Percentiles rank a stretch among this genome's conserved stretches.
phyloP scores from a whole-genome alignment of 2,888 invertebrate genomes.

The Tethea ocularis region DNA sequence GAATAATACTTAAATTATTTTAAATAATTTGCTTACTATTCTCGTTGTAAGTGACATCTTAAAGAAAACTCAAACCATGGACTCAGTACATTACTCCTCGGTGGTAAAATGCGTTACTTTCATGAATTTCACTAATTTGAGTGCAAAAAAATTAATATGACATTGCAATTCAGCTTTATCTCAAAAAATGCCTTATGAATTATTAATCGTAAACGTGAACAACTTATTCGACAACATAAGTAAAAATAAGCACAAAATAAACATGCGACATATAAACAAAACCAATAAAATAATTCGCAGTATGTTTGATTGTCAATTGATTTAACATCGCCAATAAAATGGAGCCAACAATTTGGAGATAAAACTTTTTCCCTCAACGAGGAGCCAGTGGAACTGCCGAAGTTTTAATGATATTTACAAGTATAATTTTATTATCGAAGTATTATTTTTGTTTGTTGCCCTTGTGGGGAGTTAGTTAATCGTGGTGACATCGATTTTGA shows the following conservation, averaged over 20 bases:
- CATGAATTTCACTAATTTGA: no score
- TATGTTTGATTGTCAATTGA: slow-evolving; percentile 1
- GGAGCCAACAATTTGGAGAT: not conserved
- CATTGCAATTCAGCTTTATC: no score
- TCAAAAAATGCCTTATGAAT: no score
- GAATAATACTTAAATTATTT: not conserved
- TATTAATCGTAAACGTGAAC: no score
- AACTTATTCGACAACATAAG: not conserved
- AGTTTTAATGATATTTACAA: slow-evolving; percentile 40
- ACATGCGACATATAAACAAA: not conserved
- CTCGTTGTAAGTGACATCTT: no score
- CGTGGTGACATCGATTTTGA: slow-evolving; percentile 9
- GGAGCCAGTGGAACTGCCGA: slow-evolving; percentile 25
- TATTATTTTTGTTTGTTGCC: slow-evolving; percentile 39
- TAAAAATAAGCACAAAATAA: not conserved
- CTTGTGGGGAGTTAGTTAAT: slow-evolving; percentile 24
- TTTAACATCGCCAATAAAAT: not conserved
- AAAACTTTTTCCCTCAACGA: slow-evolving; percentile 1
- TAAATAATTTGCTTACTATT: not conserved
- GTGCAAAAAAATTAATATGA: no score
- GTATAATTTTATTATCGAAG: slow-evolving; percentile 41
- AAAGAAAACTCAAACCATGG: no score
- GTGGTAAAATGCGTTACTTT: no score
- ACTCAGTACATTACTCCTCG: no score
- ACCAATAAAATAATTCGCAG: not conserved